Evolutionary conservation across 2,113 vertebrate genomes (phyloP).

Genomic region (Pardalotus punctatus): DNA sequence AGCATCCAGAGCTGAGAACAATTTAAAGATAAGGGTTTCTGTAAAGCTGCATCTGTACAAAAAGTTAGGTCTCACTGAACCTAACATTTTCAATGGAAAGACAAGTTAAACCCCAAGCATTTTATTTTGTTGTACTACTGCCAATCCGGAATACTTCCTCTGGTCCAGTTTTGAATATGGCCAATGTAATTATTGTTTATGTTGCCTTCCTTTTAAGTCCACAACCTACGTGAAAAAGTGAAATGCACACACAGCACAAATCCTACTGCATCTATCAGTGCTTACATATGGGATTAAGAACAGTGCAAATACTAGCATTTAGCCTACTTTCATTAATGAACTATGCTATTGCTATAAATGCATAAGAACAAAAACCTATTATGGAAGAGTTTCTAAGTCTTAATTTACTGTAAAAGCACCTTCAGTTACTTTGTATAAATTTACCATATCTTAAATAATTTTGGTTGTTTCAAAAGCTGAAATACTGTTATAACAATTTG

Average conservation of each 20-base stretch:
- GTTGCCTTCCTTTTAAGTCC: not conserved
- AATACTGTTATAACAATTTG: not conserved
- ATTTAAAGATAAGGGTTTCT: not conserved
- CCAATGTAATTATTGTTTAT: not conserved
- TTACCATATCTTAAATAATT: not conserved
- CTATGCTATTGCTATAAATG: constrained; percentile 31
- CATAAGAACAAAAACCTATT: not conserved
- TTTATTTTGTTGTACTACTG: not conserved
- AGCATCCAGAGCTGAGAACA: not conserved
- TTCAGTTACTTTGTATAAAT: constrained; percentile 21
- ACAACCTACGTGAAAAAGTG: not conserved
- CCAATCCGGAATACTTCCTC: not conserved
- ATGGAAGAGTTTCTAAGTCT: constrained; percentile 1
- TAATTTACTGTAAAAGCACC: constrained; percentile 34
- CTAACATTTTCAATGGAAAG: not conserved
- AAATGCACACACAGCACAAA: constrained; percentile 21
- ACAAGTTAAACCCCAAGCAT: not conserved
- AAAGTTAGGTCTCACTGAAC: not conserved
- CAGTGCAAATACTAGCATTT: constrained; percentile 8
- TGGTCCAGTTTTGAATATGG: not conserved
- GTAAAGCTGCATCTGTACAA: not conserved
- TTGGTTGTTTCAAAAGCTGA: constrained; percentile 2
- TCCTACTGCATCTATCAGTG: constrained; percentile 21
- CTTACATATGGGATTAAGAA: not conserved
- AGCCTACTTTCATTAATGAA: not conserved